Conservation (phyloP, 2,113 vertebrate genomes). For the Heteronetta atricapilla region DNA sequence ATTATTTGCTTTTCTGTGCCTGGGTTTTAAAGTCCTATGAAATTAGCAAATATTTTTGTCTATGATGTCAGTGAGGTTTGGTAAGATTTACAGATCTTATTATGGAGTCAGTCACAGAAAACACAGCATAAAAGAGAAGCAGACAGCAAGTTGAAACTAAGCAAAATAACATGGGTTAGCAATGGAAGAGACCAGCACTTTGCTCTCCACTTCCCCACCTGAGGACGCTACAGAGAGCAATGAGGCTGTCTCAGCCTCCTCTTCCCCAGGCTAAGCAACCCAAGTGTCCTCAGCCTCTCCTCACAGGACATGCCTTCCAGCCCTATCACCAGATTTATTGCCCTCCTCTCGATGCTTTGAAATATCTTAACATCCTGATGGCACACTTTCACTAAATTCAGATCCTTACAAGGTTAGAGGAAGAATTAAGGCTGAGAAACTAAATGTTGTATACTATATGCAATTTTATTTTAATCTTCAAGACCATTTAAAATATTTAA, state of each 20-base stretch:
- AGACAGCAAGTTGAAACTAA: not conserved
- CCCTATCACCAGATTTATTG: not conserved
- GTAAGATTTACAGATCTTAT: not conserved
- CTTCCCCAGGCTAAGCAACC: not conserved
- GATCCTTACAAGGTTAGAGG: not conserved
- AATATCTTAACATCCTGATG: not conserved
- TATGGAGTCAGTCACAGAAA: not conserved
- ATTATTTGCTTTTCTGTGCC: fast-evolving
- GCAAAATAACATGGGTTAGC: not conserved
- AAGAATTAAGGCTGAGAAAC: not conserved
- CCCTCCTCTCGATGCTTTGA: not conserved
- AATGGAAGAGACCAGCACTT: not conserved
- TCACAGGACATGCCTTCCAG: not conserved
- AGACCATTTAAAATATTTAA: not conserved
- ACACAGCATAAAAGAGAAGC: not conserved
- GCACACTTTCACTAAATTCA: not conserved
- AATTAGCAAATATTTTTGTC: not conserved
- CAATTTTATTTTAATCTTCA: not conserved
- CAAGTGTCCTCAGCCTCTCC: not conserved
- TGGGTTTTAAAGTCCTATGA: not conserved
- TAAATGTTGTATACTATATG: fast-evolving
- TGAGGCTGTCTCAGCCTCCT: too few relatives aligned
- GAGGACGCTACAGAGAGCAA: too few relatives aligned
- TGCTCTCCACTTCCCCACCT: too few relatives aligned
- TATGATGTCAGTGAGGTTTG: not conserved